Conservation (phyloP, 2,797 vertebrate genomes). For the Siniperca scherzeri region DNA sequence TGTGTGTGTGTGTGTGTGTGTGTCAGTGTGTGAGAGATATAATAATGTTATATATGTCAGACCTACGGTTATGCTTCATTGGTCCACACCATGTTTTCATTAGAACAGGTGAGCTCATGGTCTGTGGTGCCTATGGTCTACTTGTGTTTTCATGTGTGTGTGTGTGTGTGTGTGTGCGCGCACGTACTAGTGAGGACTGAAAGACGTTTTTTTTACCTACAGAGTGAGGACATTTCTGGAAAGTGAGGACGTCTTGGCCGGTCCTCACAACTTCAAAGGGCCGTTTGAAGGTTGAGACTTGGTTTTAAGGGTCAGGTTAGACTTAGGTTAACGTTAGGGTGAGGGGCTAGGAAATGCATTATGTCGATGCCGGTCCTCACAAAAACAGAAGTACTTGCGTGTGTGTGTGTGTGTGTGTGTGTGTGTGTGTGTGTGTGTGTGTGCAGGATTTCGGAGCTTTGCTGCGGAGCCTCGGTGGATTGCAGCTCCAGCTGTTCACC, state of each 20-base stretch:
- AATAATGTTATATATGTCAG: not conserved
- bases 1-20: not conserved
- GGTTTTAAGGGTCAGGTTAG: too few species aligned
- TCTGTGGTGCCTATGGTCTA: conserved; percentile 8
- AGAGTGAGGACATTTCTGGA: too few species aligned
- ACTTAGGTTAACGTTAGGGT: too few species aligned
- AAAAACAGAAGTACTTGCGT: too few species aligned
- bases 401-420: not conserved
- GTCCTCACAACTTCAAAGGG: too few species aligned
- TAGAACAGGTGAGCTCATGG: conserved; percentile 10
- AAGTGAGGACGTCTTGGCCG: too few species aligned
- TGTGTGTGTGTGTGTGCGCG: conserved; percentile 29
- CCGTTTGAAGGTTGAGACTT: too few species aligned
- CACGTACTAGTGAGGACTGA: too few species aligned
- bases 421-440: conserved; percentile 29
- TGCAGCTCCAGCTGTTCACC: conserved; percentile 43
- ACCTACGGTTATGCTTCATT: not conserved
- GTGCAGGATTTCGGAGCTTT: conserved; percentile 43
- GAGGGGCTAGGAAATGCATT: too few species aligned
- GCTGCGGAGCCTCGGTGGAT: conserved; percentile 54
- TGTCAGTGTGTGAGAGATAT: not conserved
- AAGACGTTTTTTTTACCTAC: too few species aligned
- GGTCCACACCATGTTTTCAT: conserved; percentile 5
- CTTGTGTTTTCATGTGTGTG: not conserved
- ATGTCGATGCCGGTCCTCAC: too few species aligned